Evolutionary conservation across 2,797 vertebrate genomes (phyloP), one percentile per base, ranked within the genome.

Genomic region (Pyrocephalus nanus): DNA sequence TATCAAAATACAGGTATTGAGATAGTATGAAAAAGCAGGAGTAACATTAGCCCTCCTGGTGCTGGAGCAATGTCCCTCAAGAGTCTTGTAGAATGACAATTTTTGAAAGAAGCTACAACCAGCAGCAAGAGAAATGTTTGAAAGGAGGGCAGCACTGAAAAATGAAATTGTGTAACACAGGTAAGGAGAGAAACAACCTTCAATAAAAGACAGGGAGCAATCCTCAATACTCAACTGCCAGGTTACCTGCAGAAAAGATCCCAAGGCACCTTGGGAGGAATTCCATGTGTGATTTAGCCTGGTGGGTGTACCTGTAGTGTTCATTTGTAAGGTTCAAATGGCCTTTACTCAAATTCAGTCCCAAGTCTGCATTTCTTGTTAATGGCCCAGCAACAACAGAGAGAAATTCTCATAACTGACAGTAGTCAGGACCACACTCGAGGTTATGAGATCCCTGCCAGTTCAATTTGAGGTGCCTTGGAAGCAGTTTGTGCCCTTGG

Each of bases 111-210:
- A 69, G 10, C 13, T 43, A 36, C 22, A 48, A 23, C 15, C 9
- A n/a, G 36, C 0, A 55, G 22, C 55, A 82, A 11, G 26, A 43
- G 26, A 36, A 55, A 19, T 5, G 12, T 20, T 8, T 70, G 30
- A 18, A 80, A 74, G 26, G 5, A 84, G 16, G 73, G 15, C 17
- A 66, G 42, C 36, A 15, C 11, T 45, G 60, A 57, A 51, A 88
- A 61, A 47, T 23, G 3, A 62, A 45, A 45, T 22, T 0, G 0
- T 21, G 20, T 43, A 53, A 71, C 6, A 32, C 12, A 65, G 54
- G 6, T 36, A n/a, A 78, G 43, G 36, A 89, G 30, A 89, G 64
- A 53, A 93, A 85, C 8, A 53, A 23, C 12, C 32, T 45, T n/a
- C 11, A 10, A 32, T 58, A 36, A 43, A 82, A 43, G 51, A 7